These are phyloP conservation scores for Vandiemenella viatica DNA, from an alignment of 2,888 invertebrate species.

Conservation along the genomic window DNA sequence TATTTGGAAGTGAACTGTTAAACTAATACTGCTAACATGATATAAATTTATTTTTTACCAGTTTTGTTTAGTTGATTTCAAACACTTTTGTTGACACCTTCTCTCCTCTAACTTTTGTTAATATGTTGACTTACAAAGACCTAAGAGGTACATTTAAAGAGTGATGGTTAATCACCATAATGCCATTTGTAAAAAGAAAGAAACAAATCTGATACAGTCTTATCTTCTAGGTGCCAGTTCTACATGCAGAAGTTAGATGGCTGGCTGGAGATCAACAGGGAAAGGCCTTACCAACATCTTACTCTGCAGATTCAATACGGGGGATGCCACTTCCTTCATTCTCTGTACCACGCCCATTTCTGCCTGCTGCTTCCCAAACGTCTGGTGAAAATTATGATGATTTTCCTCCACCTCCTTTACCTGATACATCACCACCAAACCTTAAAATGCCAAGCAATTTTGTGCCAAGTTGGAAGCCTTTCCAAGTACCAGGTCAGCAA, in stretches of 20 bases:
- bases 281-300: constrained; percentile 3
- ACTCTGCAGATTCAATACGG: constrained; percentile 8
- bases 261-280: not conserved
- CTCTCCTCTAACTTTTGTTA: no score
- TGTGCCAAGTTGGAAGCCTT: not conserved
- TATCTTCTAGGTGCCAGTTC: constrained; percentile 9
- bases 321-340: constrained; percentile 5
- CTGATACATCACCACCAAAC: constrained; percentile 4
- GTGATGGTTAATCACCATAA: no score
- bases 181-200: no score
- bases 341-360: constrained; percentile 8
- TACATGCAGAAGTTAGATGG: constrained; percentile 1
- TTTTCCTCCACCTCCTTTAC: constrained; percentile 8
- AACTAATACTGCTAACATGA: no score
- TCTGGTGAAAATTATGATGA: constrained; percentile 8
- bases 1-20: no score
- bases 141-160: no score
- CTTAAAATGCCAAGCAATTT: constrained; percentile 12
- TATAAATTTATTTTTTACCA: no score
- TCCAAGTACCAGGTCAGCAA: no score
- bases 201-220: no score
- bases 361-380: not conserved
- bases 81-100: no score
- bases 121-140: no score
- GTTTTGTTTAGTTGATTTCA: no score